Percentiles rank a stretch among this genome's conserved stretches.
Evolutionary conservation across 2,797 vertebrate genomes (phyloP).

Genomic region (Pteropus rufus): DNA sequence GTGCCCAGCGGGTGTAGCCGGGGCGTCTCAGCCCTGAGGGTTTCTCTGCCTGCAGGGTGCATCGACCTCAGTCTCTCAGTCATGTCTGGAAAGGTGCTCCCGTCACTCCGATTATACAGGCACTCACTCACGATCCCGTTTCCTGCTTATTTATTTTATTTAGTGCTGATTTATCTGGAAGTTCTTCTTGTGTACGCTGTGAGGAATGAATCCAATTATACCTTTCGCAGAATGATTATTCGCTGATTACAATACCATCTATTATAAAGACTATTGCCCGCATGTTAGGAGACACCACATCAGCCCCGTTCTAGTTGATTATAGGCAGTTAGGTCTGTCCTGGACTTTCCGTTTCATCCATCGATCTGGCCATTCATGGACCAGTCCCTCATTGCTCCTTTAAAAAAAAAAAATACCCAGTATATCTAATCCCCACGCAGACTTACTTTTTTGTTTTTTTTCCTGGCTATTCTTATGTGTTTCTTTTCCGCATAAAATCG

Average conservation of each 20-base stretch:
- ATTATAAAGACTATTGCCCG: neutral
- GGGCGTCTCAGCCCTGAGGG: too few species aligned
- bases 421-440: neutral
- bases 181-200: neutral
- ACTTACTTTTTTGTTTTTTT: too few species aligned
- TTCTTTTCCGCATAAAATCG: neutral
- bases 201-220: neutral
- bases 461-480: neutral
- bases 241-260: neutral
- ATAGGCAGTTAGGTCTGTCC: accelerated
- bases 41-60: neutral
- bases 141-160: neutral
- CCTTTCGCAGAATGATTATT: neutral
- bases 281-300: neutral
- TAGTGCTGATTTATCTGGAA: neutral
- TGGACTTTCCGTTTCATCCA: too few species aligned
- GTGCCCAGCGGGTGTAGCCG: neutral
- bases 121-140: neutral
- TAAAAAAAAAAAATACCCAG: too few species aligned
- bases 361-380: accelerated
- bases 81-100: neutral
- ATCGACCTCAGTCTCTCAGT: too few species aligned
- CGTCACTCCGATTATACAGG: neutral
- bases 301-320: accelerated
- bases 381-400: accelerated